These are phyloP conservation scores for Drosophila fulvimacula DNA, from an alignment of 2,888 invertebrate species.

Conservation along the genomic window DNA sequence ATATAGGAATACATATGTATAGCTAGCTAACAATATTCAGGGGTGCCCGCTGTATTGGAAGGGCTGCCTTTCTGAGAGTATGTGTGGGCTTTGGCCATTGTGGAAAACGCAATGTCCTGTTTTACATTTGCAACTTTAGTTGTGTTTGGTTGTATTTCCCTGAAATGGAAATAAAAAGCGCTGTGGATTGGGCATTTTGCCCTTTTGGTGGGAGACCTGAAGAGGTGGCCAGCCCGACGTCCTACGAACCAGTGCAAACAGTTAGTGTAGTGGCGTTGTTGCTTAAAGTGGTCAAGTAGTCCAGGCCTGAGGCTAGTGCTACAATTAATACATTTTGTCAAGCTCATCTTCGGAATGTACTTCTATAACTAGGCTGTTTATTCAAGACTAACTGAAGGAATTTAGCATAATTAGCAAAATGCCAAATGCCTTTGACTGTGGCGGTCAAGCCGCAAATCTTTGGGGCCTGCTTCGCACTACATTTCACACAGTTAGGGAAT, in stretches of 20 bases:
- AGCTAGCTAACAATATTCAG: background rate
- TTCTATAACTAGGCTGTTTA: background rate
- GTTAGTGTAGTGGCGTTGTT: constrained; percentile 52
- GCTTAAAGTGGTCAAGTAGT: constrained; percentile 39
- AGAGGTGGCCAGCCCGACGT: constrained; percentile 43
- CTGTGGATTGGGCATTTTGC: constrained; percentile 35
- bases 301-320: background rate
- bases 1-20: constrained; percentile 1
- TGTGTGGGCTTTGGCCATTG: constrained; percentile 19
- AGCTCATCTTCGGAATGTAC: constrained; percentile 21
- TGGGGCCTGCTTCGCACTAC: constrained; percentile 44
- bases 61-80: constrained; percentile 1
- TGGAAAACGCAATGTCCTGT: constrained; percentile 74
- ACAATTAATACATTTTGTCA: constrained; percentile 19
- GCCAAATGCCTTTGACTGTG: constrained; percentile 52
- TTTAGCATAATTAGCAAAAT: constrained; percentile 33
- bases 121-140: constrained; percentile 72
- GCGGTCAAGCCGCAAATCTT: constrained; percentile 42
- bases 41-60: constrained; percentile 13
- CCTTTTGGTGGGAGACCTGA: constrained; percentile 15
- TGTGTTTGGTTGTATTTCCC: constrained; percentile 49
- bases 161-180: constrained; percentile 58
- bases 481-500: constrained; percentile 50
- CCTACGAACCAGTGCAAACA: constrained; percentile 53
- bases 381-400: background rate